Percentiles rank a stretch among this genome's conserved stretches.
Conservation (phyloP, 2,113 vertebrate species). For the Pangasianodon gigas region DNA sequence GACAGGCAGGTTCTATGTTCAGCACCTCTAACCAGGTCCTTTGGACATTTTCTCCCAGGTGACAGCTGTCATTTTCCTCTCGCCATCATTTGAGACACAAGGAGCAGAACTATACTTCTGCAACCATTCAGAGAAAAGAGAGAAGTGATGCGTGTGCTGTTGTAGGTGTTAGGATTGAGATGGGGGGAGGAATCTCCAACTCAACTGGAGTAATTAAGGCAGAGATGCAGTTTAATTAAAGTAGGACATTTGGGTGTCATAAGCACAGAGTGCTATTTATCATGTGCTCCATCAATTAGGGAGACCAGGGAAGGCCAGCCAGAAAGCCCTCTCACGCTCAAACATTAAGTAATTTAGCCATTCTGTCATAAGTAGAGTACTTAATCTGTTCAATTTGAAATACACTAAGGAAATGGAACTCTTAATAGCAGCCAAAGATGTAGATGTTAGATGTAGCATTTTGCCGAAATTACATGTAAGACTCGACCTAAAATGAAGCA, state of each 20-base stretch:
- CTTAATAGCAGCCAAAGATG: not conserved
- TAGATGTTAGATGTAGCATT: not conserved
- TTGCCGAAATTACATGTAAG: not conserved
- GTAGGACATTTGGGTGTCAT: constrained; percentile 47
- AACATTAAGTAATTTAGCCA: constrained; percentile 24
- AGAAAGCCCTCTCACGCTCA: constrained; percentile 23
- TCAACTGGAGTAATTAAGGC: constrained; percentile 42
- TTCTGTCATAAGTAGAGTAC: constrained; percentile 18
- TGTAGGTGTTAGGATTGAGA: constrained; percentile 2
- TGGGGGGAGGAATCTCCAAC: not conserved
- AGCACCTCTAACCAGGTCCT: not conserved
- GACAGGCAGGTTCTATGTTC: not conserved
- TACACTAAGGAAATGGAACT: not conserved
- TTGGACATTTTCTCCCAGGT: not conserved
- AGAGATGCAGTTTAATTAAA: constrained; percentile 50
- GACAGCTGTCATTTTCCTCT: constrained; percentile 14
- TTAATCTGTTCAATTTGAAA: constrained; percentile 11
- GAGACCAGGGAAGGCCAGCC: constrained; percentile 14
- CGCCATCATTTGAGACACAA: constrained; percentile 14
- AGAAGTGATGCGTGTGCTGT: not conserved
- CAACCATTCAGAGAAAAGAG: not conserved
- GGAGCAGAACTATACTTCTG: not conserved
- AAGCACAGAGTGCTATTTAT: constrained; percentile 42
- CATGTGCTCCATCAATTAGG: constrained; percentile 37
- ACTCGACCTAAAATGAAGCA: not conserved